Evolutionary conservation across 2,888 invertebrate genomes (phyloP), one percentile per base, ranked within the genome.

Genomic region (Chrysina gloriosa): DNA sequence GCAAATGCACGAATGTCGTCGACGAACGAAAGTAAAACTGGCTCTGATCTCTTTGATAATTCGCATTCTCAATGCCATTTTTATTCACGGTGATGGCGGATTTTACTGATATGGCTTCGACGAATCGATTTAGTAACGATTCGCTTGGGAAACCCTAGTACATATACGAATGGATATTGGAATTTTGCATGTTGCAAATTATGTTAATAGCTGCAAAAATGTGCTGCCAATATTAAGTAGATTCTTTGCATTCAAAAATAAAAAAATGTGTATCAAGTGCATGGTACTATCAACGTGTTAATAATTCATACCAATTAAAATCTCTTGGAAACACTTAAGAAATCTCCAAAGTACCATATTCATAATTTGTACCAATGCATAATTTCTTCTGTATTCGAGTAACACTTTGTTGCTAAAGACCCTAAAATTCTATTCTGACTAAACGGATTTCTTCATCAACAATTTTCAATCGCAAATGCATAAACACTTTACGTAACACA

Each of bases 1-100:
- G 14, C 16, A 21, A 52, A 27, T 52, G 16, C 14, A 16, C 11
- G 9, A n/a, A 45, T 9, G 16, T 21, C 11, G 14, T 4, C 11
- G 29, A 52, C 9, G 19, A 52, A 21, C 19, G 31, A 52, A 52
- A 52, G 52, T 31, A 27, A 52, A 27, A 31, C 52, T 21, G 21
- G 16, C 19, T 36, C 9, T 14, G 36, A 45, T 45, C 21, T 19
- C 9, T 45, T 42, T 42, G 42, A 16, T 16, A 45, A 4, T 7
- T 1, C 9, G 19, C 19, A 7, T 45, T 9, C 45, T 21, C 9
- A 19, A 45, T 45, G 6, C 21, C n/a, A 16, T 6, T 23, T 45
- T 21, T 9, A 5, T 19, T 23, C 19, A 45, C 21, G 19, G 21
- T 4, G 21, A 21, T 21, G 21, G 45, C 7, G 1, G 19, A 45